Conservation (phyloP, 2,797 vertebrate species). For the Pangasius djambal region DNA sequence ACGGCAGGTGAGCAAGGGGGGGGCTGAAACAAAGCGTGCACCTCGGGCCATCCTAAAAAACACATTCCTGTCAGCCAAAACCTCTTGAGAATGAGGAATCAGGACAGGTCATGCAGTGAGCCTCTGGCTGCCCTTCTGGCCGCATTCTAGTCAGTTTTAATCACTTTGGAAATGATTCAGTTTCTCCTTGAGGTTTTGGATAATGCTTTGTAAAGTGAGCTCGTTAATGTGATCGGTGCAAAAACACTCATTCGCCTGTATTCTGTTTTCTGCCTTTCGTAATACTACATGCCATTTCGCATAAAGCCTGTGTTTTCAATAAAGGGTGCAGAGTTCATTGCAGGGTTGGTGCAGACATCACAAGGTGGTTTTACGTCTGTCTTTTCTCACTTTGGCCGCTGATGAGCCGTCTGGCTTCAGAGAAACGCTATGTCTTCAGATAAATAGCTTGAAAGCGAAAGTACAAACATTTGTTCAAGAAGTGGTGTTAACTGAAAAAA, state of each 20-base stretch:
- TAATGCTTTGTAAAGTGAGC: background rate
- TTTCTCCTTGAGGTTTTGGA: background rate
- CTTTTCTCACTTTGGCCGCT: constrained; percentile 49
- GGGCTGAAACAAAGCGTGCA: no score
- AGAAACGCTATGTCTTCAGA: constrained; percentile 49
- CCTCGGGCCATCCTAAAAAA: background rate
- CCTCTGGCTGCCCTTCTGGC: background rate
- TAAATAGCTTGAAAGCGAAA: constrained; percentile 43
- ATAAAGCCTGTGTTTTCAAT: constrained; percentile 18
- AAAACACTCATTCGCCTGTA: background rate
- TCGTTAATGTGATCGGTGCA: background rate
- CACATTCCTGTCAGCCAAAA: background rate
- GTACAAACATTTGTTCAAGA: background rate
- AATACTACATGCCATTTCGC: background rate
- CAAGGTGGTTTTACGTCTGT: background rate
- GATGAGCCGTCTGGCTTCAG: constrained; percentile 25
- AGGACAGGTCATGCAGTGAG: background rate
- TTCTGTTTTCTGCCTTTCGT: background rate
- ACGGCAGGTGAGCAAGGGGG: constrained; percentile 72
- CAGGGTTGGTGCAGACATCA: background rate
- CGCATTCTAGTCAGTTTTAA: background rate
- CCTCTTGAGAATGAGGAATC: background rate
- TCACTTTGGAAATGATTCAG: background rate
- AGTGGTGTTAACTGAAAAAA: background rate
- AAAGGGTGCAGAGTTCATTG: background rate